Base-by-base conservation (phyloP, 2,888 invertebrate species). In the Pachliopta kotzebuea region DNA sequence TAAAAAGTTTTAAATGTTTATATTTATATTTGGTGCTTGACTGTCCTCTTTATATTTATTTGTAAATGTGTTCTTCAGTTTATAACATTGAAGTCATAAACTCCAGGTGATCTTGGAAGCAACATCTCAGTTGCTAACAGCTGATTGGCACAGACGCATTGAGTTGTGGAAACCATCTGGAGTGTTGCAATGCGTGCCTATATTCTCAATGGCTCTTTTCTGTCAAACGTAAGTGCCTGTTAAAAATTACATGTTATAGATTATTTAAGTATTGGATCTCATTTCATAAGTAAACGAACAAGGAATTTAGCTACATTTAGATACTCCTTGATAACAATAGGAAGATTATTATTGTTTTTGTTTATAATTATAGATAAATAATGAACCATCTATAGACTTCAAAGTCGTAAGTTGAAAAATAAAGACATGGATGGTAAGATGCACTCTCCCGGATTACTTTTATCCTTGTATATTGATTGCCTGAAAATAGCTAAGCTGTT, bases 201-300 rank as follows among this genome's bases (percentile, higher is more conserved):
- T 99, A 73, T 98, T 99, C 86, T 96, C 98, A 17, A 97, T 99
- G 96, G 98, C 99, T 0, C 92, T 99, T 62, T 98, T 98, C 70
- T 99, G 99, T 88, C 99, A 99, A 90, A 98, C 98, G 95, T 97
- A 86, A 93, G 94, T 52, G 21, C 21, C 0, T 52, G 21, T 21
- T 50, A 2, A 50, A 50, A 50, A 50, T 50, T 21, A 21, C 20
- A 21, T 11, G 21, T 6, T 20, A n/a, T 1, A 42, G 9, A 9
- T 17, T 18, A 42, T 18, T 42, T 18, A 42, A 17, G 17, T 42
- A 18, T 18, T 8, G 2, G 18, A 2, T 42, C 17, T 18, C 42
- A 42, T 42, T 42, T 17, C 18, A 18, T 42, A 31, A 31, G 42
- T 42, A 42, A 42, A 18, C 3, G 17, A 42, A 2, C 8, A 31